Evolutionary conservation across 2,888 invertebrate genomes (phyloP), one percentile per base, ranked within the genome.

Genomic region (Phymatocera aterrima): DNA sequence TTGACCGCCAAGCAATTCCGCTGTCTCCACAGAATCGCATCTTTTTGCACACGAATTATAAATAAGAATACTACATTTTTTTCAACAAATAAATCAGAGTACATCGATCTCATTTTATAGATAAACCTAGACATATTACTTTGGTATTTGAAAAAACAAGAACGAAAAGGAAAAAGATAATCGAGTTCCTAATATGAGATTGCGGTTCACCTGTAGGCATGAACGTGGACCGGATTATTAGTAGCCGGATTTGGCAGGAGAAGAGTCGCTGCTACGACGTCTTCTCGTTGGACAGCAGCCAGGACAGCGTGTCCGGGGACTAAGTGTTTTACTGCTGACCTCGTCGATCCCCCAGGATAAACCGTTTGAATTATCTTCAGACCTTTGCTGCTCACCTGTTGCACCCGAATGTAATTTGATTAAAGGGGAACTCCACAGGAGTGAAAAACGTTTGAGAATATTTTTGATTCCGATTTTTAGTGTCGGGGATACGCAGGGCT

Each of bases 291-390:
- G 85, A 96, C 95, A 21, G 97, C 97, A 89, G 96, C 97, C 64
- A 98, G 97, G 89, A 98, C 96, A 88, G 97, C 97, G 91, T 97
- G 96, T 90, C 97, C 97, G 0, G 98, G 97, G 82, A 98, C 97
- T 91, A 97, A 96, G 91, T 98, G 98, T 91, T 98, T 98, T 85
- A 98, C 96, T 48, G 97, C 94, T 86, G 90, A 88, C 81, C 87
- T 88, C 34, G 90, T 88, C 74, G 90, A 90, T 48, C 89, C 89
- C 77, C 90, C 90, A 40, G 89, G 89, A 82, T 89, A 92, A 12
- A 93, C 92, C 57, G 94, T 97, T 92, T 98, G 98, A 82, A 98
- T 94, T 84, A 99, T 97, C 92, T 98, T 98, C 88, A 99, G 92
- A 48, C 98, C 98, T 91, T 98, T 98, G 91, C 96, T 96, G 84